A percentile compares a stretch with the other conserved stretches of the same genome.
Evolutionary conservation across 2,888 invertebrate species (phyloP).

Genomic region (Lasius fuliginosus): DNA sequence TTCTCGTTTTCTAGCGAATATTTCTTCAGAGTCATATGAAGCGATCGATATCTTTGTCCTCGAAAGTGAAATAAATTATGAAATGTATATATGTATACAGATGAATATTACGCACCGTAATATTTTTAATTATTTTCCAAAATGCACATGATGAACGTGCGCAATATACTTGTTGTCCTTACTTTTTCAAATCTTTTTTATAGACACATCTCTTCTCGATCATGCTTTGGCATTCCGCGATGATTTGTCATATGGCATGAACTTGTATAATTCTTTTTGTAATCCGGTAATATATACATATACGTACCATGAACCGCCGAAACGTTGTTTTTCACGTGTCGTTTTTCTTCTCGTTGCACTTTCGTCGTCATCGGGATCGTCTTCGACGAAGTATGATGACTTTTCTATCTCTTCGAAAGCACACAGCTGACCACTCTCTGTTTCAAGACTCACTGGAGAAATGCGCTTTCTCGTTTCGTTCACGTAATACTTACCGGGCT

Average conservation of each 20-base stretch:
- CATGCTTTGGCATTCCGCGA: background rate
- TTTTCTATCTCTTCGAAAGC: constrained; percentile 19
- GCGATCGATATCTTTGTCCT: background rate
- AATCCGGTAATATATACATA: background rate
- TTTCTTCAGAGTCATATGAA: too few species aligned
- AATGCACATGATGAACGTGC: background rate
- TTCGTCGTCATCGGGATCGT: background rate
- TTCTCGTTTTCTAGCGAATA: background rate
- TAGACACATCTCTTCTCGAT: background rate
- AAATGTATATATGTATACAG: background rate
- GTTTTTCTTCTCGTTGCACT: background rate
- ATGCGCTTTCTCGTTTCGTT: constrained; percentile 82
- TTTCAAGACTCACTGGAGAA: constrained; percentile 79
- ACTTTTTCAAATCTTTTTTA: background rate
- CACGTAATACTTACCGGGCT: constrained; percentile 78
- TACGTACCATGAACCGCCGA: background rate
- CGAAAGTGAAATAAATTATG: background rate
- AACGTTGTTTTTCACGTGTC: background rate
- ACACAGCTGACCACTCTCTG: constrained; percentile 64
- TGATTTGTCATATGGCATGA: background rate
- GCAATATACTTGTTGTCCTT: background rate
- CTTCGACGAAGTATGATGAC: background rate
- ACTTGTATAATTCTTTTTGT: background rate
- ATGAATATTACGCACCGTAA: background rate
- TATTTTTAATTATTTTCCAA: background rate